Base-by-base conservation (phyloP, 2,888 invertebrate genomes). In the Fragum whitleyi region DNA sequence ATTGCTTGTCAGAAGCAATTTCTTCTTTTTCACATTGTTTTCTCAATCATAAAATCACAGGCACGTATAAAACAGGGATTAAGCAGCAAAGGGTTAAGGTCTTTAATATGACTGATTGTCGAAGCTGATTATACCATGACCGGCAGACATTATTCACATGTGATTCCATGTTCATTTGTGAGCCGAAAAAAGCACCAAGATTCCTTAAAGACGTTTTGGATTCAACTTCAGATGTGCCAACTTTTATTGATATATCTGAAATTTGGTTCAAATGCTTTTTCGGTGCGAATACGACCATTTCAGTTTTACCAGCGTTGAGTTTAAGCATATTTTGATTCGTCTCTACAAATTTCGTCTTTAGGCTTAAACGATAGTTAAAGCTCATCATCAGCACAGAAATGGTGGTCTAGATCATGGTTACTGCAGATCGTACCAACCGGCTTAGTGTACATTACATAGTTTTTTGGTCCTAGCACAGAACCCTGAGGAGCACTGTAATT, bases 401-500 rank as follows among this genome's bases (percentile, higher is more conserved):
- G 21, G 21, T 59, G 26, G 21, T 26, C 23, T 16, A 59, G 28
- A 23, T 23, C 26, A 59, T 59, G 21, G 16, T 16, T 28, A 7
- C 59, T 23, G 23, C 26, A 59, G 23, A n/a, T n/a, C n/a, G n/a
- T n/a, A n/a, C n/a, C n/a, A n/a, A n/a, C n/a, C n/a, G 26, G 59
- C 28, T 59, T 59, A n/a, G 78, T 79, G 32, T 74, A 71, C 70
- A 79, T 68, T 39, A 36, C 32, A 36, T 36, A 36, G 32, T 36
- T 36, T 36, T 36, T 36, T n/a, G n/a, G n/a, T n/a, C n/a, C n/a
- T n/a, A n/a, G n/a, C n/a, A n/a, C n/a, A n/a, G n/a, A n/a, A n/a
- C n/a, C n/a, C n/a, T n/a, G n/a, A n/a, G 61, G 73, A 19, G 72
- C 76, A 28, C 72, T 72, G 16, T 73, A 72, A 14, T 67, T 68